Conservation (phyloP, 2,797 vertebrate species). For the Chelon labrosus region DNA sequence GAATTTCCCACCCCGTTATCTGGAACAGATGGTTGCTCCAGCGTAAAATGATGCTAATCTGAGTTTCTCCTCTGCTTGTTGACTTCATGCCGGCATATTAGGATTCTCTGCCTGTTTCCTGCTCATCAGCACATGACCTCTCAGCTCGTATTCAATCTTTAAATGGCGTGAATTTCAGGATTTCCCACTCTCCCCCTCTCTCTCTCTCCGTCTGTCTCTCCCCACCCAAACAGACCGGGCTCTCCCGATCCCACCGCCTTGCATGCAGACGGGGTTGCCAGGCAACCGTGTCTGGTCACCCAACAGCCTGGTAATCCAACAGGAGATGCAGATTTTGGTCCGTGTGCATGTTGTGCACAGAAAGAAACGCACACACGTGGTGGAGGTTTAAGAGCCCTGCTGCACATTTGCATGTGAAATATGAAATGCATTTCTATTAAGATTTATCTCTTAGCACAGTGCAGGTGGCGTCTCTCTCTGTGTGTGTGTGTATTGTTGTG, state of each 20-base stretch:
- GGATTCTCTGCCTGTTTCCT: constrained; percentile 11
- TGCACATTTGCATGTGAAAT: constrained; percentile 36
- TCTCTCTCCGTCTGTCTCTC: constrained; percentile 1
- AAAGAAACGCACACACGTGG: constrained; percentile 3
- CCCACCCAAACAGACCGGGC: constrained; percentile 14
- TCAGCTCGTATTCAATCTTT: constrained; percentile 14
- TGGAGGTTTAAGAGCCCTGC: constrained; percentile 24
- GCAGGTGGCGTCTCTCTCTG: background rate
- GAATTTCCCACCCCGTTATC: too few relatives aligned
- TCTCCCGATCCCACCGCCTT: constrained; percentile 43
- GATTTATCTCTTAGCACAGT: constrained; percentile 20
- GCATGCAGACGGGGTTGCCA: constrained; percentile 60
- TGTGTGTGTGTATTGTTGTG: constrained; percentile 18
- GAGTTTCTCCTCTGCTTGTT: background rate
- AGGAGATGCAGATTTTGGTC: constrained; percentile 44
- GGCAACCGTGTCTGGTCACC: constrained; percentile 68
- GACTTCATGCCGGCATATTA: background rate
- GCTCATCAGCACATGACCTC: constrained; percentile 1
- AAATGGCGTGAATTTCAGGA: constrained; percentile 19
- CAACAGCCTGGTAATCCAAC: constrained; percentile 47
- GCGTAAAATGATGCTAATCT: background rate
- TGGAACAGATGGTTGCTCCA: background rate
- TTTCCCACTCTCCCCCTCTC: constrained; percentile 1
- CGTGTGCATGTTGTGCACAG: constrained; percentile 18
- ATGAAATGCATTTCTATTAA: constrained; percentile 24